Evolutionary conservation across 2,113 vertebrate species (phyloP), one percentile per base, ranked within the genome.

Genomic region (Mugil cephalus): DNA sequence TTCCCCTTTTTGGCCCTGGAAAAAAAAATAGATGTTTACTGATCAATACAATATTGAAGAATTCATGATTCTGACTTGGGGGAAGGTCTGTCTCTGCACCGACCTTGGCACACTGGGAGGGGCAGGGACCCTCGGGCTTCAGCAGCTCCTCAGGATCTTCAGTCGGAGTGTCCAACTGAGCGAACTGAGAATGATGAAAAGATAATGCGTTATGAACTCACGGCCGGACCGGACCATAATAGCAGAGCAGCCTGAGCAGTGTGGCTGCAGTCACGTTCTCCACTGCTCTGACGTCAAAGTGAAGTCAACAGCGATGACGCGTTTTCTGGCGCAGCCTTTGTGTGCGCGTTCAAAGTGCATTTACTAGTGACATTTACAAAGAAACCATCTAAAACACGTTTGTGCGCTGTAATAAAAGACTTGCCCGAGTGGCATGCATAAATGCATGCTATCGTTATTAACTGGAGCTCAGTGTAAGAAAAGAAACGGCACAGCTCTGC

Each of bases 1-100:
- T 88, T 94, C 94, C 70, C 95, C 95, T 81, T 95, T 96, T 69
- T 94, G 94, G 8, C 94, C 94, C 95, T 95, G 86, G 12, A 60
- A 82, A 73, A 79, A 82, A 4, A 81, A 53, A 69, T 3, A 50
- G 1, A 53, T 40, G n/a, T 68, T 81, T 56, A 18, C 11, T 43
- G 17, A 51, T n/a, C 12, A 38, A 34, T 1, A 12, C 34, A 48
- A 14, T 3, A 8, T 43, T 18, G 1, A n/a, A 42, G 9, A 55
- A 42, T 7, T 67, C 4, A 24, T 24, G 2, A 30, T 7, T 36
- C 4, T 69, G n/a, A 12, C n/a, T 48, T 36, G 5, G 18, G 9
- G 5, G 42, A 47, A 1, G 9, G 21, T 36, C 55, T 56, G 7
- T 21, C 4, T 47, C 14, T 50, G 9, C 1, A 65, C 67, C 0